Evolutionary conservation across 2,888 invertebrate species (phyloP).

Genomic region (Alsophila aescularia): DNA sequence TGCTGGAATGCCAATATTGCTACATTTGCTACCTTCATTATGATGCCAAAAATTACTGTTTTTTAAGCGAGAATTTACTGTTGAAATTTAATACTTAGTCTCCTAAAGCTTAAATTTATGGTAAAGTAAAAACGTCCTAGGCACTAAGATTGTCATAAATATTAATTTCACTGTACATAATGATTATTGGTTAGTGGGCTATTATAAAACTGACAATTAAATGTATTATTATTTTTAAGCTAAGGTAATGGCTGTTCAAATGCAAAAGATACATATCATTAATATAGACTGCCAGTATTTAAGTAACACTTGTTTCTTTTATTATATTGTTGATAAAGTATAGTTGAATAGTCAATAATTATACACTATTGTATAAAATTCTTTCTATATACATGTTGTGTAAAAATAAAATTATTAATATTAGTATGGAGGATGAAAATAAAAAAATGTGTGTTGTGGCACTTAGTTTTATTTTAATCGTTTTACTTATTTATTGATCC

Average conservation of each 20-base stretch:
- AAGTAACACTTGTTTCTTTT: slow-evolving; percentile 68
- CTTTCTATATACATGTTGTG: slow-evolving; percentile 85
- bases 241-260: slow-evolving; percentile 78
- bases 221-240: slow-evolving; percentile 36
- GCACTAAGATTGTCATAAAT: slow-evolving; percentile 31
- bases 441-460: slow-evolving; percentile 82
- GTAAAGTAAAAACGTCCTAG: slow-evolving; percentile 36
- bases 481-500: background rate
- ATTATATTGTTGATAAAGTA: slow-evolving; percentile 80
- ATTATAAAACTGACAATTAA: background rate
- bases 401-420: slow-evolving; percentile 77
- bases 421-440: slow-evolving; percentile 65
- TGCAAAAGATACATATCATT: slow-evolving; percentile 84
- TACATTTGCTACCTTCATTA: too few relatives aligned
- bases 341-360: slow-evolving; percentile 74
- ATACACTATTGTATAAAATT: slow-evolving; percentile 84
- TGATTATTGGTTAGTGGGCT: slow-evolving; percentile 14
- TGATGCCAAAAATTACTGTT: background rate
- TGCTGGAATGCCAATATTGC: too few relatives aligned
- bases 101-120: slow-evolving; percentile 8
- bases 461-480: slow-evolving; percentile 39
- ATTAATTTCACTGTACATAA: slow-evolving; percentile 26
- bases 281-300: slow-evolving; percentile 78
- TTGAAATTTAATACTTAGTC: background rate
- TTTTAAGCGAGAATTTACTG: background rate